Base-by-base conservation (phyloP, 2,888 invertebrate genomes). In the Pseudococcus jackbeardsleyi region DNA sequence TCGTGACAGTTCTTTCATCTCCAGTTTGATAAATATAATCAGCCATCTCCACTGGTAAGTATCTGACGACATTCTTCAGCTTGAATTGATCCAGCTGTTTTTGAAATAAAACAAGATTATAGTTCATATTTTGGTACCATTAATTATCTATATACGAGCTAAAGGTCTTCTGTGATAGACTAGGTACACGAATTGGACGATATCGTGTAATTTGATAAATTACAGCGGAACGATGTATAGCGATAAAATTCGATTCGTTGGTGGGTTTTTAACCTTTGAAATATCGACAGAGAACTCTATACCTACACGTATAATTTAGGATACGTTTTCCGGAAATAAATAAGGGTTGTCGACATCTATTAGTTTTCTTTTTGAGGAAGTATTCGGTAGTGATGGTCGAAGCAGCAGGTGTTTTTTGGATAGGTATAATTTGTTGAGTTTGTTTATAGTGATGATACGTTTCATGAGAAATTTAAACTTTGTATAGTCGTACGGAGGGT, bases 21-120 rank as follows among this genome's bases (percentile, higher is more conserved):
- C 96, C 96, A 0, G 96, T 96, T 95, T 95, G 95, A 91, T 95
- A 95, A 3, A 96, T 94, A 90, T 96, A 96, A 91, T 96, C 95
- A 0, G 96, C 96, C 94, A 96, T 95, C 90, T 96, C 96, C 87
- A 95, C 92, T 0, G 96, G 95, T 0, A 95, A 94, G 54, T 85
- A 89, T 9, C 19, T 72, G 3, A 68, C 33, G 15, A 79, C 22
- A 50, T 59, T 86, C 22, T 64, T 89, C 12, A n/a, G 0, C 12
- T 72, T 86, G 42, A 48, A 86, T 19, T 26, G 9, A 42, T 72
- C 48, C 15, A 86, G 26, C 46, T 68, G 17, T 9, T 33, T 64
- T 4, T 3, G 17, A 64, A 39, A 59, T 8, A 17, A 59, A 85
- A 59, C 46, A 54, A 4, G 39, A 64, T 85, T 39, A 59, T 85